Conservation (phyloP, 2,888 invertebrate genomes). For the Ferrisia virgata region DNA sequence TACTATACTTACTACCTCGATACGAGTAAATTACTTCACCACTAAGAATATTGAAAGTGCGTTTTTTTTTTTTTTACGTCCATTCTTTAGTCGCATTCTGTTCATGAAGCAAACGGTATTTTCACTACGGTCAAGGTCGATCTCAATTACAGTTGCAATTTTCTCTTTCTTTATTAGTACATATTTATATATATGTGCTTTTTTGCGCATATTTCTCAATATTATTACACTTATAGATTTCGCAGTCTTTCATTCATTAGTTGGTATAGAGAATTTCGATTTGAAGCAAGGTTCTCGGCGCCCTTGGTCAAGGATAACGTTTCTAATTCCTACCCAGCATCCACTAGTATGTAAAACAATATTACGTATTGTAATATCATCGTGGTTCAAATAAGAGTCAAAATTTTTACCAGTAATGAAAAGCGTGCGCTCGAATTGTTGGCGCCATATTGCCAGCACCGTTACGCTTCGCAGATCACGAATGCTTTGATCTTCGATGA, state of each 20-base stretch:
- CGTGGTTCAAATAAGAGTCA: background rate
- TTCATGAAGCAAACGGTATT: background rate
- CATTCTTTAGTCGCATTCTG: background rate
- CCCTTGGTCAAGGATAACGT: background rate
- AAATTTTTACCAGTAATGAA: background rate
- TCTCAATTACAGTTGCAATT: background rate
- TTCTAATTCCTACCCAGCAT: background rate
- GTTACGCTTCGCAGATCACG: background rate
- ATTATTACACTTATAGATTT: too few species aligned
- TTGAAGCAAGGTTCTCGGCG: background rate
- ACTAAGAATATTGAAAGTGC: background rate
- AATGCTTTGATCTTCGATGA: background rate
- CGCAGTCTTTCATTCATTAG: background rate
- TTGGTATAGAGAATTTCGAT: background rate
- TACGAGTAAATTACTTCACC: too few species aligned
- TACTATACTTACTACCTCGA: background rate
- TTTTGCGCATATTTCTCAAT: background rate
- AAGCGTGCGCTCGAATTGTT: background rate
- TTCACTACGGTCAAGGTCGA: slow-evolving; percentile 1
- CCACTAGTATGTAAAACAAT: background rate
- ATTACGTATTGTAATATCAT: background rate
- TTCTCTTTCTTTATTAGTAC: background rate
- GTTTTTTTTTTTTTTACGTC: background rate
- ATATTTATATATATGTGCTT: too few species aligned
- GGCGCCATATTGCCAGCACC: background rate